phyloP scores from a whole-genome alignment of 2,113 vertebrate genomes.

The Procavia capensis region DNA sequence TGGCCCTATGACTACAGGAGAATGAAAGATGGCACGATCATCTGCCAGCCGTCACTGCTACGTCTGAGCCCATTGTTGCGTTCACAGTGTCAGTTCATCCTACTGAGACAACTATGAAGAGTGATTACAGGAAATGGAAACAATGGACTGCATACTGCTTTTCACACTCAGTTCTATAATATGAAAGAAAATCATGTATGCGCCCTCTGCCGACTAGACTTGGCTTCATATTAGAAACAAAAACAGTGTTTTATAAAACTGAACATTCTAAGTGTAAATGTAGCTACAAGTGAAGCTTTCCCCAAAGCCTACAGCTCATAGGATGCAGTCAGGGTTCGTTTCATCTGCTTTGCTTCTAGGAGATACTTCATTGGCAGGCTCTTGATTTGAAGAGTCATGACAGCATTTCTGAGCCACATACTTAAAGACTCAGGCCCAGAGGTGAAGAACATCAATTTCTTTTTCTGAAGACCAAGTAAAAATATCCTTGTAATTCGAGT shows the following conservation, averaged over 20 bases:
- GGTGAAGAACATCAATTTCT: background rate
- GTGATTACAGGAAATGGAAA: background rate
- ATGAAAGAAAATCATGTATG: background rate
- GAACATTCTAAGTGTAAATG: background rate
- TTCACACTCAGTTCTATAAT: slow-evolving; percentile 33
- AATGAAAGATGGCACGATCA: too few relatives aligned
- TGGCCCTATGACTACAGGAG: too few relatives aligned
- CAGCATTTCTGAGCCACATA: background rate
- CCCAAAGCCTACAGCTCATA: background rate
- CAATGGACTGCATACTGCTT: background rate
- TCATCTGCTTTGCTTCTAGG: background rate
- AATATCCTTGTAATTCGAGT: background rate
- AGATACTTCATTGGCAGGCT: background rate
- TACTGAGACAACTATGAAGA: background rate
- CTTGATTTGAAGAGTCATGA: background rate
- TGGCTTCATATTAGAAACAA: background rate
- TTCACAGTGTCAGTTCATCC: too few relatives aligned
- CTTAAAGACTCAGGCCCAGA: background rate
- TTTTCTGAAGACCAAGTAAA: background rate
- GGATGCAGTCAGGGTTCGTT: background rate
- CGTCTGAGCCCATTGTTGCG: too few relatives aligned
- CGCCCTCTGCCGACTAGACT: background rate
- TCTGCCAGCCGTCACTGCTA: too few relatives aligned
- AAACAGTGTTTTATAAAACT: background rate
- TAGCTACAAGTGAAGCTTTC: background rate